Base-by-base conservation (phyloP, 2,797 vertebrate genomes). In the Antennarius maculatus region DNA sequence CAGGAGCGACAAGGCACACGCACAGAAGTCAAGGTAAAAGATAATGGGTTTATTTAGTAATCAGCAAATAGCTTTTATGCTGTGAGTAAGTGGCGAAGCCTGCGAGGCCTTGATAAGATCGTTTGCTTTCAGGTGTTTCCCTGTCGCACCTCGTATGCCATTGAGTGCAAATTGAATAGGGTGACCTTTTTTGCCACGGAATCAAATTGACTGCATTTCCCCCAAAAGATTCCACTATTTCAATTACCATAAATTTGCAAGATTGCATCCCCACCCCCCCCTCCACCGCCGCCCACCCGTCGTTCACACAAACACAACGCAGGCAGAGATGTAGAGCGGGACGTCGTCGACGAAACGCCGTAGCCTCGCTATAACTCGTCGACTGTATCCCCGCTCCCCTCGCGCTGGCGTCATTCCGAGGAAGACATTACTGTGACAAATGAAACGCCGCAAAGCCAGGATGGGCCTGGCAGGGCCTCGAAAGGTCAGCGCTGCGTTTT, bases 71-170 rank as follows among this genome's bases (percentile, higher is more conserved):
- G 93, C 89, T 92, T 93, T 91, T 86, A 85, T 92, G 82, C 75
- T 82, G 88, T 85, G 87, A 86, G 91, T 92, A 94, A 92, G 89
- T 90, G 88, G 79, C 86, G 90, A 94, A 85, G 91, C 81, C 84
- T 80, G 82, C 49, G 81, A 82, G 82, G 90, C 79, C 89, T 85
- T 88, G 93, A 93, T 95, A 95, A 93, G 91, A 95, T 94, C 84
- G 85, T 95, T 96, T 94, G 87, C 92, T 96, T 94, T 95, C 92
- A 93, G 82, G 80, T 95, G 86, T 94, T 95, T 95, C 90, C 85
- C 79, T 85, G 84, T 89, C 90, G 77, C 91, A 85, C 91, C 85
- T 79, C 88, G 57, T 85, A 88, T 84, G 85, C 89, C 88, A 86
- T 92, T 77, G 88, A 93, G 89, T 93, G 93, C 91, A 94, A 96